A percentile compares a stretch with the other conserved stretches of the same genome.
Conservation (phyloP, 2,113 vertebrate species). For the Rhinopomastus cyanomelas region DNA sequence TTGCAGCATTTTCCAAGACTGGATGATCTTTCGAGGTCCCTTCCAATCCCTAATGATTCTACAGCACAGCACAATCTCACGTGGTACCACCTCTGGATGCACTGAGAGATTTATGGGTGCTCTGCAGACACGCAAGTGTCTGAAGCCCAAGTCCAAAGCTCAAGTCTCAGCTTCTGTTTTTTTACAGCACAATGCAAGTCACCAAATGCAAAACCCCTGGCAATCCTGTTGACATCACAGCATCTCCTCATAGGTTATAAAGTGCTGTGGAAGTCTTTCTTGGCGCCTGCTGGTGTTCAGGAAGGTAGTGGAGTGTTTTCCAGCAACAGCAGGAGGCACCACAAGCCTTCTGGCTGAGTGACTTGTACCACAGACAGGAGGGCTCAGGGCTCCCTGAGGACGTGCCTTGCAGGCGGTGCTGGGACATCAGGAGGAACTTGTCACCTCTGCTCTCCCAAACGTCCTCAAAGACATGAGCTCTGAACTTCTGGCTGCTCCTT, state of each 20-base stretch:
- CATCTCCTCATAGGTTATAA: background rate
- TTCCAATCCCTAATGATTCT: too few species aligned
- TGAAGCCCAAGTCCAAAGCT: background rate
- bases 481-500: background rate
- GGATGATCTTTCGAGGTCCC: too few species aligned
- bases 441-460: background rate
- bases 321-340: background rate
- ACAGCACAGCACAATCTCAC: background rate
- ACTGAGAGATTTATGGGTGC: background rate
- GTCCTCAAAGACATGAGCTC: background rate
- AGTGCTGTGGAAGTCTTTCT: background rate
- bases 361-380: background rate
- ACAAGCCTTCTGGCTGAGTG: background rate
- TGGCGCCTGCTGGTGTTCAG: background rate
- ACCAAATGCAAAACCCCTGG: background rate
- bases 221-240: background rate
- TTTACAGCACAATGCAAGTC: background rate
- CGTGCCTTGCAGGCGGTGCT: background rate
- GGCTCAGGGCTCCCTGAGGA: background rate
- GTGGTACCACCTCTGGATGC: background rate
- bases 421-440: background rate
- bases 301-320: background rate
- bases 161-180: background rate
- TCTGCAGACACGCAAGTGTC: rapidly evolving
- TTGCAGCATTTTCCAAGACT: background rate